A percentile compares a stretch with the other conserved stretches of the same genome.
These are phyloP conservation scores for Jacana jacana DNA, from an alignment of 2,113 vertebrate species.

Conservation along the genomic window DNA sequence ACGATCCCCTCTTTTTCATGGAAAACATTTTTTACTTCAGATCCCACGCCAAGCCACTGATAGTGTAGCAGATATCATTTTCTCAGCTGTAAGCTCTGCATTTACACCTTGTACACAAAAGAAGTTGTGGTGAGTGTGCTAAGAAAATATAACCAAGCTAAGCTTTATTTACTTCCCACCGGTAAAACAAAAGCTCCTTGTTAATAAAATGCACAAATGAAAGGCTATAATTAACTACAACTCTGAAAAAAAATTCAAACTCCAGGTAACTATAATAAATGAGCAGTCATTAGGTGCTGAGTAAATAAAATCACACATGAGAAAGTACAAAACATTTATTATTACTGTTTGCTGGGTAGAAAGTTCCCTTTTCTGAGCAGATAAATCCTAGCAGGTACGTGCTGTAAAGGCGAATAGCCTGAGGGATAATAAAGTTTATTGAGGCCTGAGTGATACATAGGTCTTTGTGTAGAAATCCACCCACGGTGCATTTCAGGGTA, in stretches of 20 bases:
- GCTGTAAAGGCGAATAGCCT: neutral
- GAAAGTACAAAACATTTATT: slow-evolving; percentile 1
- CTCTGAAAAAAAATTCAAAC: slow-evolving; percentile 10
- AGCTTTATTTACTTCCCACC: neutral
- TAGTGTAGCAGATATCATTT: neutral
- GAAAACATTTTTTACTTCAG: neutral
- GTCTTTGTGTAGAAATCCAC: slow-evolving; percentile 9
- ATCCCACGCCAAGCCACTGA: neutral
- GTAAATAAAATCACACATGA: slow-evolving; percentile 24
- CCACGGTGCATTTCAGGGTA: neutral
- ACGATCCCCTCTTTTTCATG: neutral
- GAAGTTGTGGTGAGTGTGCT: neutral
- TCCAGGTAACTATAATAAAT: slow-evolving; percentile 34
- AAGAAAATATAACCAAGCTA: neutral
- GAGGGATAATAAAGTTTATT: slow-evolving; percentile 30
- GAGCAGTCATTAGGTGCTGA: slow-evolving; percentile 14
- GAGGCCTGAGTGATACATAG: slow-evolving; percentile 3
- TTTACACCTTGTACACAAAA: neutral
- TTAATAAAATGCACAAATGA: slow-evolving; percentile 31
- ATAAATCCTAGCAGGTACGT: slow-evolving; percentile 42
- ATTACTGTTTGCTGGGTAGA: neutral
- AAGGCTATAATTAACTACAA: slow-evolving; percentile 12
- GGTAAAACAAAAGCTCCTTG: neutral
- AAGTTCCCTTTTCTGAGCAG: neutral
- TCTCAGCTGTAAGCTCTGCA: neutral